Percentiles rank a stretch among this genome's conserved stretches.
Conservation (phyloP, 2,888 invertebrate genomes). For the Apodemia zela region DNA sequence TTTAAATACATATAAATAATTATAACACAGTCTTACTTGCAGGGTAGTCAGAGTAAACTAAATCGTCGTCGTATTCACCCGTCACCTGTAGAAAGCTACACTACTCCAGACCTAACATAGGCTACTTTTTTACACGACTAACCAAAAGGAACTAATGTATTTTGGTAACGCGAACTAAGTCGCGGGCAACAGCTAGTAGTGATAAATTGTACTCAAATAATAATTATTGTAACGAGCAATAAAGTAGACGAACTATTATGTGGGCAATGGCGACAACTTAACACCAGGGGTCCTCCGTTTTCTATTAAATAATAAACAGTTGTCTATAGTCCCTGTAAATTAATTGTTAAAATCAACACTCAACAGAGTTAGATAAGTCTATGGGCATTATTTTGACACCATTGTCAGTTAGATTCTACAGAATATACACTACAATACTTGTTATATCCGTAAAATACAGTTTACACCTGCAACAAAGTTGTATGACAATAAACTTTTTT, state of each 20-base stretch:
- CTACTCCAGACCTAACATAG: no score
- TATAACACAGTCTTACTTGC: no score
- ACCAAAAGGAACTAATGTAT: no score
- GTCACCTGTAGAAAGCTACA: no score
- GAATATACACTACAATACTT: slow-evolving; percentile 54
- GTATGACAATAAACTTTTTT: slow-evolving; percentile 44
- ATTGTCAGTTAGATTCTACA: slow-evolving; percentile 25
- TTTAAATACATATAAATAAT: no score
- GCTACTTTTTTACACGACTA: no score
- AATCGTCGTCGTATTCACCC: no score
- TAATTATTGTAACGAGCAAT: not conserved
- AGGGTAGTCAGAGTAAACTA: no score
- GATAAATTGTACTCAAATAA: not conserved
- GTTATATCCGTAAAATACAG: slow-evolving; percentile 43
- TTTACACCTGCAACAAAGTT: slow-evolving; percentile 57
- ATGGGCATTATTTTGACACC: not conserved
- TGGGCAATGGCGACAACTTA: not conserved
- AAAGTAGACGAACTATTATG: not conserved
- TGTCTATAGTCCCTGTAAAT: not conserved
- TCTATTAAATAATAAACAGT: not conserved
- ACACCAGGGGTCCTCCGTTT: not conserved
- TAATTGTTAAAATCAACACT: slow-evolving; percentile 4
- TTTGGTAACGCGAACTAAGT: no score
- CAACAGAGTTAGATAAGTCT: not conserved
- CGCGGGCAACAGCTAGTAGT: no score